These are phyloP conservation scores for Netta rufina DNA, from an alignment of 2,797 vertebrate species.

Conservation along the genomic window DNA sequence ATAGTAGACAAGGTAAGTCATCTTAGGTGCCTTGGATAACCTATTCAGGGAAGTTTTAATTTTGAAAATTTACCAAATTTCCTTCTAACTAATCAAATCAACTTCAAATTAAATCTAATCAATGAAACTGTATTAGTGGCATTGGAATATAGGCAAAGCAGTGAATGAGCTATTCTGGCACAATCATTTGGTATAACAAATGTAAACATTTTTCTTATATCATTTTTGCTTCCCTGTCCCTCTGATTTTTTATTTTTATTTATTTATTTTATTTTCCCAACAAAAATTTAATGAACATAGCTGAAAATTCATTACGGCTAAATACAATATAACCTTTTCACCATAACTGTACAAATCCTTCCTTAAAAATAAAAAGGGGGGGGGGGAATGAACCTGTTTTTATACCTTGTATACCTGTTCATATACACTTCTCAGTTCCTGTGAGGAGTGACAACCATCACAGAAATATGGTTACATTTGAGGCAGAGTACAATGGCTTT, in stretches of 20 bases:
- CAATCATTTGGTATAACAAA: not conserved
- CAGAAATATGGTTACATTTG: not conserved
- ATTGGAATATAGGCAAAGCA: not conserved
- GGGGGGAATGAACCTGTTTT: not conserved
- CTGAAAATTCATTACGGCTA: not conserved
- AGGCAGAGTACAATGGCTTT: not conserved
- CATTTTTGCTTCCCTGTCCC: not conserved
- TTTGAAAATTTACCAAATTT: not conserved
- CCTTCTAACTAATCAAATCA: not conserved
- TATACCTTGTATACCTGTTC: not conserved
- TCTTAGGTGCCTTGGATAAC: not conserved
- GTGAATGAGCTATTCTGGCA: not conserved
- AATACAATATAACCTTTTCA: not conserved
- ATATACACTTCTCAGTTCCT: not conserved
- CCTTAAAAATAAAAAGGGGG: too few species aligned
- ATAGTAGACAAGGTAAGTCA: not conserved
- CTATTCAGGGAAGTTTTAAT: not conserved
- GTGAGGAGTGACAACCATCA: not conserved
- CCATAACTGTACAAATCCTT: not conserved
- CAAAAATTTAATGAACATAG: not conserved
- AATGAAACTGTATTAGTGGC: not conserved
- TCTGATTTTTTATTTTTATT: too few species aligned
- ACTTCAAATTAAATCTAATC: not conserved
- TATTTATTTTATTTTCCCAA: not conserved
- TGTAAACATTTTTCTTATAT: not conserved